These are phyloP conservation scores for Drosophila takahashii DNA, from an alignment of 1,140 invertebrate species.

Conservation along the genomic window DNA sequence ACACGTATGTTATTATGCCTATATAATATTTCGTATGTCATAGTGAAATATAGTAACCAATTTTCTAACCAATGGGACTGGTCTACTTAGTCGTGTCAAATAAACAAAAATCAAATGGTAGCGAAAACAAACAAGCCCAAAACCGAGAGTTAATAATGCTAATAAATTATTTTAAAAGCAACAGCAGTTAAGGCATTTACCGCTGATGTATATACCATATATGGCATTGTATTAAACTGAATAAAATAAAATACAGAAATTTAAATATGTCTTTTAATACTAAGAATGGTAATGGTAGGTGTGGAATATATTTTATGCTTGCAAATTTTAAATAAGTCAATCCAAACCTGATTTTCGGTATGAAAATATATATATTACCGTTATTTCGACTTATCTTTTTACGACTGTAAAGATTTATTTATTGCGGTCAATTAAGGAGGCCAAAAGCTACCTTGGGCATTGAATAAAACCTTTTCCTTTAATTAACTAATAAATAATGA, in stretches of 20 bases:
- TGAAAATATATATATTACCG: too few relatives aligned
- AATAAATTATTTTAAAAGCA: slow-evolving; percentile 68
- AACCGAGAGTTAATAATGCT: slow-evolving; percentile 52
- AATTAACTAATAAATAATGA: not conserved
- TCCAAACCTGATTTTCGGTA: too few relatives aligned
- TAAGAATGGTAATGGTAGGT: not conserved
- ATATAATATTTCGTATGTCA: slow-evolving; percentile 54
- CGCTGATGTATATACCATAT: slow-evolving; percentile 27
- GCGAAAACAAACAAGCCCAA: slow-evolving; percentile 33
- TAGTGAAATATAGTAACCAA: slow-evolving; percentile 79
- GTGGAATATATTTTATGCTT: not conserved
- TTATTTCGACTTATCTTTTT: too few relatives aligned
- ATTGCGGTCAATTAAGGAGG: too few relatives aligned
- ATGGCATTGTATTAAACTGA: slow-evolving; percentile 50
- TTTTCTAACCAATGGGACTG: slow-evolving; percentile 82
- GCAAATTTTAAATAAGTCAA: too few relatives aligned
- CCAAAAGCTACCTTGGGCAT: too few relatives aligned
- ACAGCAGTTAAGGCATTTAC: slow-evolving; percentile 30
- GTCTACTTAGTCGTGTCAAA: slow-evolving; percentile 80
- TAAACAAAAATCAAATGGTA: slow-evolving; percentile 29
- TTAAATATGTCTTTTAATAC: not conserved
- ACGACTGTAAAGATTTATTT: too few relatives aligned
- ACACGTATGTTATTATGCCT: slow-evolving; percentile 40
- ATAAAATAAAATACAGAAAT: slow-evolving; percentile 40
- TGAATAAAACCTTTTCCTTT: not conserved